These are phyloP conservation scores for Megaceryle maxima DNA, from an alignment of 2,113 vertebrate genomes.

Conservation along the genomic window DNA sequence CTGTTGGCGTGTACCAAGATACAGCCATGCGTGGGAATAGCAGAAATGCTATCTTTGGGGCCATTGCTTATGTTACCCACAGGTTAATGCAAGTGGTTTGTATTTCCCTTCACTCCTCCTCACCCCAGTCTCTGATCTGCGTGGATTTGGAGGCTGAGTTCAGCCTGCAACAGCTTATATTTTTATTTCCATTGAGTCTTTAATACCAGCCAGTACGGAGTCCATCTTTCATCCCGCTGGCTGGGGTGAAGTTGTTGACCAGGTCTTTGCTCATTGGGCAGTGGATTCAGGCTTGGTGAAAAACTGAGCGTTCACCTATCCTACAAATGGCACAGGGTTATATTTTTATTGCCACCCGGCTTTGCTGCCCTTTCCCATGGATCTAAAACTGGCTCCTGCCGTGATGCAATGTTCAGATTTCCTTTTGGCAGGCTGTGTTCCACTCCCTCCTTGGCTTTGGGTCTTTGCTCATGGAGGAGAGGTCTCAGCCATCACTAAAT, in stretches of 20 bases:
- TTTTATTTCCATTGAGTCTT: background rate
- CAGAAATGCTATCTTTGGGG: background rate
- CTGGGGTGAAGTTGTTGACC: background rate
- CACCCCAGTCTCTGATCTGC: background rate
- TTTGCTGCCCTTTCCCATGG: background rate
- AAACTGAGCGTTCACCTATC: background rate
- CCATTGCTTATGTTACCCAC: background rate
- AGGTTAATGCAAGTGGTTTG: background rate
- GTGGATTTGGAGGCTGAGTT: background rate
- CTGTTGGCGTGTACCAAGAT: background rate
- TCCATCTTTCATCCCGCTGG: fast-evolving
- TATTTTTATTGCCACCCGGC: background rate
- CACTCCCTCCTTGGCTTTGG: background rate
- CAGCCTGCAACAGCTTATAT: background rate
- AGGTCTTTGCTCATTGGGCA: background rate
- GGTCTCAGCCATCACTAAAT: background rate
- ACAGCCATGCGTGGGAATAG: background rate
- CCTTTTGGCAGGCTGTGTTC: background rate
- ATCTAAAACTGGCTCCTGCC: fast-evolving
- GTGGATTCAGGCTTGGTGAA: background rate
- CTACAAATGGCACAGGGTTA: background rate
- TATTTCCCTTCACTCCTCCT: slow-evolving; percentile 17
- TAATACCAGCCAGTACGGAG: background rate
- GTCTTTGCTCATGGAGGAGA: background rate
- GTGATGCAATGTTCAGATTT: fast-evolving